Evolutionary conservation across 2,888 invertebrate genomes (phyloP), one percentile per base, ranked within the genome.

Genomic region (Watsonalla cultraria): DNA sequence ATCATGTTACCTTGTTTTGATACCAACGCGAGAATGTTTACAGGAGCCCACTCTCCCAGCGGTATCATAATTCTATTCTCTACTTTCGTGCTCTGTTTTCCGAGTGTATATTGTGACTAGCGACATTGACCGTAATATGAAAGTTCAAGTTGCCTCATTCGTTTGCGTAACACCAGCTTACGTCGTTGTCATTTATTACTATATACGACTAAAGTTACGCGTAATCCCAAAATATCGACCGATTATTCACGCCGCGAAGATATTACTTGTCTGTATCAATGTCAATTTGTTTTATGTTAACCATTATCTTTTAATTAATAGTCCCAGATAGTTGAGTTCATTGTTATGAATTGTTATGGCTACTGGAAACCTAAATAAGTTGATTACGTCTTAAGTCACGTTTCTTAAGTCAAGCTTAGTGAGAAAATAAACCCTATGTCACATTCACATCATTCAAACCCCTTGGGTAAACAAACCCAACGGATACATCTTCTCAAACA

Each of bases 101-200:
- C 60, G 60, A 62, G 52, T 53, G 55, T 55, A 56, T 59, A 54
- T 52, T 55, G 56, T 46, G 42, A 35, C 46, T 47, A 52, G 63
- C 72, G 85, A 84, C 87, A 87, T 86, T 87, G 86, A 85, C 86
- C 85, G 74, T 73, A 65, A 69, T 70, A 73, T 64, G 70, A 76
- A 80, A 84, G 83, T 80, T 81, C 79, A 80, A 65, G 70, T 84
- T 82, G 75, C 79, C 66, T 76, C 76, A 73, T 57, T 53, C 61
- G 64, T 62, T 78, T 77, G 70, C 80, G 81, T 75, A 80, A 84
- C 70, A 56, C 58, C 53, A 54, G 54, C 56, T 55, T 61, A 53
- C 49, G 35, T 33, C 34, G 37, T 55, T 15, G 49, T 60, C 64
- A 60, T 72, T 69, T 70, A 74, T 69, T 71, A 74, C 71, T 66